These are phyloP conservation scores for Capreolus pygargus DNA, from an alignment of 2,113 vertebrate species.

Conservation along the genomic window DNA sequence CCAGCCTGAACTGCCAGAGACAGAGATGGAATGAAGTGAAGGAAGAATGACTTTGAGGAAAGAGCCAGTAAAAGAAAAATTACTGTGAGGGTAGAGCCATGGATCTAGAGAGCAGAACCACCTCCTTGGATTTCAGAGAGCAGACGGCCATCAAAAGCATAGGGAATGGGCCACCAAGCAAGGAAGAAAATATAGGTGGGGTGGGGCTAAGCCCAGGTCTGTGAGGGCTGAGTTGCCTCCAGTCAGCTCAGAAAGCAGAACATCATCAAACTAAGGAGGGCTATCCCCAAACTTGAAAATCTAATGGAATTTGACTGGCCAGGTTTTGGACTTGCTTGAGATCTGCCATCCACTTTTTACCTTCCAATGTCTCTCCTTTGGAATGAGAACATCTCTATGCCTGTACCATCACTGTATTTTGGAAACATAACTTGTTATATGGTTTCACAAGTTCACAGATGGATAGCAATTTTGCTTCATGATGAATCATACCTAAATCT, in stretches of 20 bases:
- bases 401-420: not conserved
- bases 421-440: not conserved
- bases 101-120: not conserved
- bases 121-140: not conserved
- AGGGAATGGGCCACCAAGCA: not conserved
- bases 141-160: not conserved
- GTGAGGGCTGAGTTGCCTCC: accelerated
- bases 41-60: not conserved
- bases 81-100: not conserved
- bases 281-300: not conserved
- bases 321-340: not conserved
- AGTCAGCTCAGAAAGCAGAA: not conserved
- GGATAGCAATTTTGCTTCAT: not conserved
- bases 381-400: not conserved
- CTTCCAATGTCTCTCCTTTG: not conserved
- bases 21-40: not conserved
- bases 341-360: not conserved
- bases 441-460: not conserved
- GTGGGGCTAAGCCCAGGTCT: not conserved
- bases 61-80: not conserved
- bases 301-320: not conserved
- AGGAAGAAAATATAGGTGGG: accelerated
- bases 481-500: not conserved
- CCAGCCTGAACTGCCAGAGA: not conserved
- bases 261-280: not conserved